These are phyloP conservation scores for Dendrocincla fuliginosa DNA, from an alignment of 2,797 vertebrate species.

Conservation along the genomic window DNA sequence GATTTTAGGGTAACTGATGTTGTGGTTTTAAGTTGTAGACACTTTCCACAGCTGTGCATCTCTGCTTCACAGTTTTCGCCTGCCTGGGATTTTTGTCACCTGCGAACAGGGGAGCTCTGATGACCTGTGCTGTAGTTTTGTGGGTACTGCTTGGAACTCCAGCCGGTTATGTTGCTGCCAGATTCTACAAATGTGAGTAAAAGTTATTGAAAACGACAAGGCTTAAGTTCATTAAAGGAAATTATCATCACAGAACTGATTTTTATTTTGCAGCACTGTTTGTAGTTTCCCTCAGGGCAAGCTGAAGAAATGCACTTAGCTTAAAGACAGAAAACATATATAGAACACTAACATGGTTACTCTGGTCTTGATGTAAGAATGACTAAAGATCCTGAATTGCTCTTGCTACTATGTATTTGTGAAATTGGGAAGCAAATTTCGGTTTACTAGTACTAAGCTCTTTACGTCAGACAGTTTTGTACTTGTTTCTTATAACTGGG, in stretches of 20 bases:
- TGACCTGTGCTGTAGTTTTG: conserved; percentile 92
- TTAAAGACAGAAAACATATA: not conserved
- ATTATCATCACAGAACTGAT: conserved; percentile 77
- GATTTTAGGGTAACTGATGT: not conserved
- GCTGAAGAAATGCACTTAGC: not conserved
- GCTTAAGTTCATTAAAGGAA: conserved; percentile 81
- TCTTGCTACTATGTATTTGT: not conserved
- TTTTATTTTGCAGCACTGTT: not conserved
- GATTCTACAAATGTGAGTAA: conserved; percentile 93
- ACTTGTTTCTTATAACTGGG: not conserved
- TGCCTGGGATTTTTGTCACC: conserved; percentile 98
- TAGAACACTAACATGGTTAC: not conserved
- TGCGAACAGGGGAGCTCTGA: conserved; percentile 90
- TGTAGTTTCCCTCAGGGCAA: not conserved
- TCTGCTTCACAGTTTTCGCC: conserved; percentile 86
- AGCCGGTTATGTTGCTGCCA: conserved; percentile 91
- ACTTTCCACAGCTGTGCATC: conserved; percentile 15
- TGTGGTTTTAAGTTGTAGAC: not conserved
- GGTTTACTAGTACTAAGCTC: not conserved
- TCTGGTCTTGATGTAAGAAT: not conserved
- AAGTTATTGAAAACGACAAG: conserved; percentile 82
- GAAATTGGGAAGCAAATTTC: not conserved
- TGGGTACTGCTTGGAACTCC: conserved; percentile 96
- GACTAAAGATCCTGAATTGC: not conserved
- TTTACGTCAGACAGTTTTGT: not conserved